Evolutionary conservation across 2,113 vertebrate genomes (phyloP).

Genomic region (Scophthalmus maximus): DNA sequence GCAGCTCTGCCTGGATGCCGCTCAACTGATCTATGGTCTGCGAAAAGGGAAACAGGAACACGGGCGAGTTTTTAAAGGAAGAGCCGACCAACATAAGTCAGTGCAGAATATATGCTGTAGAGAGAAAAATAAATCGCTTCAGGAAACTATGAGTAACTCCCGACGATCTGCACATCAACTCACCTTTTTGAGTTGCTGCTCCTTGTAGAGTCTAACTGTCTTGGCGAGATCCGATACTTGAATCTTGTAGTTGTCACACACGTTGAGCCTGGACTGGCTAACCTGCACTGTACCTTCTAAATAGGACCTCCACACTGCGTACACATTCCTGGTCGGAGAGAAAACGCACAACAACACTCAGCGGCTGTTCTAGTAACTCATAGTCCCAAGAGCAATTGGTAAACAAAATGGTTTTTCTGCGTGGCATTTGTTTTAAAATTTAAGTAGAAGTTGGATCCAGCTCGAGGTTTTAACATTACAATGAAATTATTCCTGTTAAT

Average conservation of each 20-base stretch:
- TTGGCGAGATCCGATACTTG: slow-evolving; percentile 95
- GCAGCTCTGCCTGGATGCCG: slow-evolving; percentile 94
- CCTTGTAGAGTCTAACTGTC: slow-evolving; percentile 94
- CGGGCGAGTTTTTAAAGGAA: slow-evolving; percentile 9
- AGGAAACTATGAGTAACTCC: slow-evolving; percentile 13
- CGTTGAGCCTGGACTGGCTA: slow-evolving; percentile 94
- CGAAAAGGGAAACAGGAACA: slow-evolving; percentile 40
- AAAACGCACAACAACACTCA: slow-evolving; percentile 9
- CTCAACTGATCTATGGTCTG: slow-evolving; percentile 97
- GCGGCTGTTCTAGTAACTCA: not conserved
- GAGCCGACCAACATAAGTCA: not conserved
- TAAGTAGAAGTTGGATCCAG: too few relatives aligned
- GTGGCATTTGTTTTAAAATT: too few relatives aligned
- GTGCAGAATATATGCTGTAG: not conserved
- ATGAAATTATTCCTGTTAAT: slow-evolving; percentile 8
- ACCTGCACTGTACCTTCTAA: slow-evolving; percentile 95
- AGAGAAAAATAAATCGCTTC: slow-evolving; percentile 24
- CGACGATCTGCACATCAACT: not conserved
- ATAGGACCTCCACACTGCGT: slow-evolving; percentile 96
- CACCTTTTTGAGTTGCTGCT: slow-evolving; percentile 97
- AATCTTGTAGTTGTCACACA: slow-evolving; percentile 96
- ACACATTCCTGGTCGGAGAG: slow-evolving; percentile 89
- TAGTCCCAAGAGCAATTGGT: not conserved
- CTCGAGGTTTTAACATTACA: slow-evolving; percentile 31
- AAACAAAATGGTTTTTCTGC: slow-evolving; percentile 6